Percentiles rank a stretch among this genome's conserved stretches.
These are phyloP conservation scores for Hemibagrus guttatus DNA, from an alignment of 2,797 vertebrate species.

Conservation along the genomic window DNA sequence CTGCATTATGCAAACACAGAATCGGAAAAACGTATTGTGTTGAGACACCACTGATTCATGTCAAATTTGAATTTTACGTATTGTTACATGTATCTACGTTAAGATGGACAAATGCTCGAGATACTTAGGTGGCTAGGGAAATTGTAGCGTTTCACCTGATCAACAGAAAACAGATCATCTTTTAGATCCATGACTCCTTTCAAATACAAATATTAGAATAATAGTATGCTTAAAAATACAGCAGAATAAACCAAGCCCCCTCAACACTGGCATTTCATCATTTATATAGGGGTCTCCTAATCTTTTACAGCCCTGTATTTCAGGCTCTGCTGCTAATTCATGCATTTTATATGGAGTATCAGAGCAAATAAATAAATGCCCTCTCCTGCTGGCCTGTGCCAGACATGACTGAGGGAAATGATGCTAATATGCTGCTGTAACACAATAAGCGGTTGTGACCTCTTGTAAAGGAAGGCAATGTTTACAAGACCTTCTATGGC, in stretches of 20 bases:
- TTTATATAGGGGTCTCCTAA: not conserved
- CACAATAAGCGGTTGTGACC: conserved; percentile 17
- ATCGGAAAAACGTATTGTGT: not conserved
- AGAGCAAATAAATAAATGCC: not conserved
- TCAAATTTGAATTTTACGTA: not conserved
- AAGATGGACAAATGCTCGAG: not conserved
- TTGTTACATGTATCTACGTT: not conserved
- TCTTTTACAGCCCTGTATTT: not conserved
- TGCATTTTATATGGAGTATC: not conserved
- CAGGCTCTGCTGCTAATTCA: not conserved
- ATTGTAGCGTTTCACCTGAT: not conserved
- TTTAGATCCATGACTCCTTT: not conserved
- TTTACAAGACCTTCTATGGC: conserved; percentile 42
- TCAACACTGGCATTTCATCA: not conserved
- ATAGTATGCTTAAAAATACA: not conserved
- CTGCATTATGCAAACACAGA: not conserved
- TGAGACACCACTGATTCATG: not conserved
- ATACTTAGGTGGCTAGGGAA: no score
- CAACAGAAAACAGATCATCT: not conserved
- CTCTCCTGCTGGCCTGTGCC: not conserved
- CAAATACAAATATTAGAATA: not conserved
- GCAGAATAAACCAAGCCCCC: not conserved
- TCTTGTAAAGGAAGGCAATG: conserved; percentile 1
- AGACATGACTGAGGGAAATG: not conserved
- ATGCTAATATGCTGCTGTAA: conserved; percentile 12